Evolutionary conservation across 1,140 invertebrate genomes (phyloP), one percentile per base, ranked within the genome.

Genomic region (Bombus turneri): DNA sequence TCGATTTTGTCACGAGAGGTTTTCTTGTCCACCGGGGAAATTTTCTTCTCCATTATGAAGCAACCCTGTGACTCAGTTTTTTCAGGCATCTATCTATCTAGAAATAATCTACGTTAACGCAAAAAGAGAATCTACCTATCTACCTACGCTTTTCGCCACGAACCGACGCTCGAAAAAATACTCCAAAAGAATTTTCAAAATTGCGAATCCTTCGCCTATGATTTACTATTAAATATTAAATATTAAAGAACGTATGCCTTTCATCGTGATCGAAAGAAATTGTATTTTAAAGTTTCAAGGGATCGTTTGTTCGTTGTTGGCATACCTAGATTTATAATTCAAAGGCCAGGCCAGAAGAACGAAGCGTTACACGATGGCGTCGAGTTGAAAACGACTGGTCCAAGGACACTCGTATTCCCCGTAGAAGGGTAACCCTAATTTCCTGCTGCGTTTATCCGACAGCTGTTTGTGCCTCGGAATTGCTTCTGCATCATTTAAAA

Each of bases 401-500:
- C 28, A 28, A 39, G 34, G 15, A 69, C n/a, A 12, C 18, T 28
- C 25, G n/a, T 28, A 10, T 28, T 66, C 25, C 13, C 28, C 47
- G 43, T 39, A 41, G 37, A 41, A 39, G 64, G 41, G 47, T 69
- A 78, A 78, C 79, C 88, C 82, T 88, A 91, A 90, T 88, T 90
- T 87, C 87, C 80, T 69, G 74, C 34, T 73, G 73, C 71, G 81
- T 79, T 83, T 87, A 83, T 31, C 73, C 88, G 83, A 83, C 77
- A 87, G 87, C 87, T 91, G 87, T 90, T 92, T 89, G 87, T 81
- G 69, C 73, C 57, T 53, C 34, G 82, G 80, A 85, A 92, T 92
- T 91, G 90, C 88, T 79, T 89, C 84, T 92, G 90, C 91, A 91
- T 91, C 77, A 92, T 92, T 88, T 90, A 91, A 81, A 91, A 91